phyloP scores from a whole-genome alignment of 2,888 invertebrate genomes.

The Dynastes grantii region DNA sequence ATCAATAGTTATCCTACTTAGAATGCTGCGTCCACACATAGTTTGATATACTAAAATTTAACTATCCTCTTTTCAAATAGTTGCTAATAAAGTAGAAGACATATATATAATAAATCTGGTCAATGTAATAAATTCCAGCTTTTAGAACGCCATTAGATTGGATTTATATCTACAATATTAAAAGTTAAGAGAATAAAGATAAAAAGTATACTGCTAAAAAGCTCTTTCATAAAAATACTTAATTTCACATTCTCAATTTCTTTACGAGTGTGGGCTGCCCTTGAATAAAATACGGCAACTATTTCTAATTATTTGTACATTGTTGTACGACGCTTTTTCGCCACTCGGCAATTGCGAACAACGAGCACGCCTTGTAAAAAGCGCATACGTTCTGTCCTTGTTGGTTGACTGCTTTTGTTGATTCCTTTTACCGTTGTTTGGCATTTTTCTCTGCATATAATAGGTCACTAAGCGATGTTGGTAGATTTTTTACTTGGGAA shows the following conservation, averaged over 20 bases:
- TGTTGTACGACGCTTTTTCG: neutral
- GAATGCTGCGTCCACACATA: too few species aligned
- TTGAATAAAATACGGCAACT: conserved; percentile 18
- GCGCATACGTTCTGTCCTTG: too few species aligned
- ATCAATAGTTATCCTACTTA: too few species aligned
- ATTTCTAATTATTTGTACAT: conserved; percentile 6
- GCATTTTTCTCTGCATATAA: too few species aligned
- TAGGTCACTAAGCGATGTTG: neutral
- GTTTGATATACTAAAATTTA: too few species aligned
- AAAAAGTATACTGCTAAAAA: conserved; percentile 9
- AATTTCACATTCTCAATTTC: conserved; percentile 5
- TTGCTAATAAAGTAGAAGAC: neutral
- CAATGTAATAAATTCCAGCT: conserved; percentile 7
- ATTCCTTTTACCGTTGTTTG: too few species aligned
- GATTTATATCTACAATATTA: conserved; percentile 16
- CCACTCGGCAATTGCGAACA: neutral
- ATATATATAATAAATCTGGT: conserved; percentile 2
- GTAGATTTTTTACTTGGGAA: neutral
- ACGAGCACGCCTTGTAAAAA: too few species aligned
- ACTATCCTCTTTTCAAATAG: too few species aligned
- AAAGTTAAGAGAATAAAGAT: conserved; percentile 11
- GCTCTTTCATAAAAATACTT: conserved; percentile 16
- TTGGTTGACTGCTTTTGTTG: too few species aligned
- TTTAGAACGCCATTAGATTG: conserved; percentile 22
- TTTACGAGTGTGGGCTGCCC: neutral